A percentile compares a stretch with the other conserved stretches of the same genome.
Evolutionary conservation across 35 echinoderm and acorn worm genomes (phyloP).

Genomic region (Lytechinus pictus): DNA sequence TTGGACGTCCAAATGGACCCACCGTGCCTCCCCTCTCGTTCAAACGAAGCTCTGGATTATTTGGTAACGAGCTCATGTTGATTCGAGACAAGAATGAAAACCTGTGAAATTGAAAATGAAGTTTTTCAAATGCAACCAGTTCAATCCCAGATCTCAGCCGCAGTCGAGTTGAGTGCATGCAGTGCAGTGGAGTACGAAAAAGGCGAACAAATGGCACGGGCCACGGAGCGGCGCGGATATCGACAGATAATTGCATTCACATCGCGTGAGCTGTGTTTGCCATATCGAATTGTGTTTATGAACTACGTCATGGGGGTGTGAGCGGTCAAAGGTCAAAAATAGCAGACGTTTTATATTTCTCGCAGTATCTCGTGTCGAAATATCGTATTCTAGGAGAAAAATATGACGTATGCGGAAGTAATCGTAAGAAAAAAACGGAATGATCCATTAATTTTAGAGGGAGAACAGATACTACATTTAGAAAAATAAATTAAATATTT

Average conservation of each 20-base stretch:
- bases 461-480: neutral
- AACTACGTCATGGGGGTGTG: constrained; percentile 38
- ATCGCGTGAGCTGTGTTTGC: neutral
- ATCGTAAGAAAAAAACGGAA: neutral
- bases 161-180: neutral
- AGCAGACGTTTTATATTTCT: neutral
- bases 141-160: neutral
- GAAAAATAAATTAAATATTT: neutral
- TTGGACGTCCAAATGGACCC: constrained; percentile 45
- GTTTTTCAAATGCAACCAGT: neutral
- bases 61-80: constrained; percentile 64
- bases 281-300: neutral
- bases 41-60: constrained; percentile 31
- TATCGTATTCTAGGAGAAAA: constrained; percentile 1
- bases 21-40: constrained; percentile 20
- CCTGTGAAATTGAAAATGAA: neutral
- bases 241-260: neutral
- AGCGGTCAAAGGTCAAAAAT: constrained; percentile 36
- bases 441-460: constrained; percentile 8
- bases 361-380: neutral
- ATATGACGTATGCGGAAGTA: constrained; percentile 44
- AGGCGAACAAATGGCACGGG: no score
- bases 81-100: neutral
- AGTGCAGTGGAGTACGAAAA: no score
- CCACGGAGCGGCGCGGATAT: neutral